phyloP scores from a whole-genome alignment of 2,888 invertebrate species.

The Alloplasta piceator region DNA sequence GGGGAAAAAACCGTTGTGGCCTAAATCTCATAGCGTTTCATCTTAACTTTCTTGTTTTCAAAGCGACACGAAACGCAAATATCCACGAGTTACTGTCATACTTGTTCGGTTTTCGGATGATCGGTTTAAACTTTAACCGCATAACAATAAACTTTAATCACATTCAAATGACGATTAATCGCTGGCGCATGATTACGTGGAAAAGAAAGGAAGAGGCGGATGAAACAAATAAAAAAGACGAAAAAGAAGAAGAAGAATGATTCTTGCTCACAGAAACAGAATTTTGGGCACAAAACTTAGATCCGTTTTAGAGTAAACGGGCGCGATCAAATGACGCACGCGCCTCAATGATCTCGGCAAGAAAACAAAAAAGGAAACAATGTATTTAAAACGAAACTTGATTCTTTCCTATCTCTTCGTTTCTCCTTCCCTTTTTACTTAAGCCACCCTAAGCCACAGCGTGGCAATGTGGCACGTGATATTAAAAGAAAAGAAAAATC shows the following conservation, averaged over 20 bases:
- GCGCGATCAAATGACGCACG: background rate
- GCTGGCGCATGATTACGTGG: no score
- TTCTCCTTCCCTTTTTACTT: constrained; percentile 64
- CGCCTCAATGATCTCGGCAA: constrained; percentile 24
- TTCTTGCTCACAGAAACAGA: background rate
- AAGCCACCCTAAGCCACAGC: constrained; percentile 80
- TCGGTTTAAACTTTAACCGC: no score
- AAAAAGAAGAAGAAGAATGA: no score
- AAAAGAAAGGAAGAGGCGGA: no score
- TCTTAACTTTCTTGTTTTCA: background rate
- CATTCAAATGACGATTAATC: no score
- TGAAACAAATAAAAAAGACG: no score
- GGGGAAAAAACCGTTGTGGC: constrained; percentile 19
- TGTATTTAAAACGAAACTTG: background rate
- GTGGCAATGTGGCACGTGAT: constrained; percentile 82
- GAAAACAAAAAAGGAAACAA: constrained; percentile 9
- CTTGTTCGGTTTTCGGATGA: background rate
- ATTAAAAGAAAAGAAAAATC: constrained; percentile 71
- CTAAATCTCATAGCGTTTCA: constrained; percentile 26
- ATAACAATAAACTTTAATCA: no score
- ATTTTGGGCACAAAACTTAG: background rate
- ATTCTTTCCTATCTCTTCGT: constrained; percentile 40
- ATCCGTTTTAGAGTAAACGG: background rate
- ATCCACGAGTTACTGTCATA: background rate
- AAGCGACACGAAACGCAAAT: background rate